Conservation (phyloP, 1,140 invertebrate species). For the Drosophila athabasca region DNA sequence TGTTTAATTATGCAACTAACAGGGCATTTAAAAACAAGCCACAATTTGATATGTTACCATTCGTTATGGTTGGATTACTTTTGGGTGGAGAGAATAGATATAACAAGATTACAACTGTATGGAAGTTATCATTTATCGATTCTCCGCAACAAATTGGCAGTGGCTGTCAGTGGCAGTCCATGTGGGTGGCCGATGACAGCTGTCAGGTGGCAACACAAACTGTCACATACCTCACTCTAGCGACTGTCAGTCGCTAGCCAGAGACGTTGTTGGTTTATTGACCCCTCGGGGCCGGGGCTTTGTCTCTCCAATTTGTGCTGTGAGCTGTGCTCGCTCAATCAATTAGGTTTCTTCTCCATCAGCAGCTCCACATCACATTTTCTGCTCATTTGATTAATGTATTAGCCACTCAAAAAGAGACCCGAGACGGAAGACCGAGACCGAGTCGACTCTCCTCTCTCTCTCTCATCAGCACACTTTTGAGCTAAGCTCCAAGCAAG, state of each 20-base stretch:
- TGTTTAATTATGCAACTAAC: conserved; percentile 21
- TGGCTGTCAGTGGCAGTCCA: too few relatives aligned
- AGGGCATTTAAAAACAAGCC: conserved; percentile 8
- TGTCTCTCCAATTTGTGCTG: conserved; percentile 28
- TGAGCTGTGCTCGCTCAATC: conserved; percentile 30
- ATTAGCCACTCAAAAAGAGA: conserved; percentile 25
- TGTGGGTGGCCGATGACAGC: neutral
- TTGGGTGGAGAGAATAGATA: neutral
- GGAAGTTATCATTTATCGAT: too few relatives aligned
- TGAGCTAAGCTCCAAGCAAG: too few relatives aligned
- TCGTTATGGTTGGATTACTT: conserved; percentile 11
- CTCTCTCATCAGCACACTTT: too few relatives aligned
- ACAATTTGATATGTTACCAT: conserved; percentile 4
- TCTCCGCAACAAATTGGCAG: too few relatives aligned
- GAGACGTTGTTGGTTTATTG: conserved; percentile 51
- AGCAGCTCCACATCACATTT: conserved; percentile 34
- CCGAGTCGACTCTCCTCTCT: neutral
- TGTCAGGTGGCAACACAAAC: neutral
- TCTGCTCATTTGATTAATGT: conserved; percentile 70
- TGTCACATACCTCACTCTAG: conserved; percentile 9
- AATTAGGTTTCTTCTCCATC: conserved; percentile 53
- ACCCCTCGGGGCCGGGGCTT: conserved; percentile 32
- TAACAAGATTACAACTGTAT: too few relatives aligned
- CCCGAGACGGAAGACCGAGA: too few relatives aligned
- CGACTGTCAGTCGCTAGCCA: neutral